Evolutionary conservation across 1,140 invertebrate genomes (phyloP), one percentile per base, ranked within the genome.

Genomic region (Leptoteleia sp.): DNA sequence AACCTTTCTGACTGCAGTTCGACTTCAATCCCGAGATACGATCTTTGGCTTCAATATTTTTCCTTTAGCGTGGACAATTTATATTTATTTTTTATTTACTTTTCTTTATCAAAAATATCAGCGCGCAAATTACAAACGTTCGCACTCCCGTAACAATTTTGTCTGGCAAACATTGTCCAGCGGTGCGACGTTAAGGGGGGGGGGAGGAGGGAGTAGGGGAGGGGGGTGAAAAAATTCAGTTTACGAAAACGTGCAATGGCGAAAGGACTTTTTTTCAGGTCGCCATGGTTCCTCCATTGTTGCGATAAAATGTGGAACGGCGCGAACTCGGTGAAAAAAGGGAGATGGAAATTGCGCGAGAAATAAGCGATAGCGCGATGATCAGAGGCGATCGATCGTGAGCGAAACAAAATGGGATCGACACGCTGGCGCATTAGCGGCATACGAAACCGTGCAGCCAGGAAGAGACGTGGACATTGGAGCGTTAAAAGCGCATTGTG

Each of bases 401-500:
- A 62, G 59, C 70, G 57, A 45, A 62, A 31, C 57, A 59, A 62
- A 72, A 62, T 40, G 57, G 37, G 70, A 57, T 73, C 70, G 59
- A 73, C 57, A 64, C 48, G 33, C 68, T 25, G 55, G 48, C 35
- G 22, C 79, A 79, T 81, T 79, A 79, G 61, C 16, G 64, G 33
- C 12, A 57, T 73, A 47, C 43, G 70, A 61, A 65, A 72, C 35
- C 29, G 54, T 70, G 17, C 43, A 70, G 50, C 48, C 67, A 59
- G 61, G 68, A 75, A 62, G 72, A 75, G 72, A 80, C 65, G 40
- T 80, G 76, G 80, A 80, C 72, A 81, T 80, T 82, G 54, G 81
- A 82, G 76, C 76, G 81, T 82, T 82, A 83, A 83, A 82, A 80
- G 81, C 79, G 70, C 75, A 75, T 73, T 59, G 76, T 54, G 47